Base-by-base conservation (phyloP, 2,888 invertebrate genomes). In the Calephelis perditalis region DNA sequence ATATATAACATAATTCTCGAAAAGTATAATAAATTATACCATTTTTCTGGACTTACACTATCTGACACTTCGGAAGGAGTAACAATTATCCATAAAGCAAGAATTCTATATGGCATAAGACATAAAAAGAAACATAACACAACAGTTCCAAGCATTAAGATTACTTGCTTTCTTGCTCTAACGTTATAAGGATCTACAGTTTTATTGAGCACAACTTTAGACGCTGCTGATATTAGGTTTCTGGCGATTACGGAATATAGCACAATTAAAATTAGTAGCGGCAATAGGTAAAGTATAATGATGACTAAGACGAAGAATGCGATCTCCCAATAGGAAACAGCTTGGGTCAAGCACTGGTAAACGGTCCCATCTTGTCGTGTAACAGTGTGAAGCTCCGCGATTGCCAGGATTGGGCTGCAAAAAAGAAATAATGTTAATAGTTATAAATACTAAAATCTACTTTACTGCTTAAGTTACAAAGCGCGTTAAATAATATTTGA, bases 101-200 rank as follows among this genome's bases (percentile, higher is more conserved):
- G 92, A 6, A 96, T 92, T 66, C 96, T 93, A 76, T 97, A 96
- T 0, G 98, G 98, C 82, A 97, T 93, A 56, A 98, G 87, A 76
- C 97, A 97, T 44, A 97, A 81, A 83, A 98, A 98, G 79, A 97
- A 98, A 72, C 96, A 95, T 59, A 97, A 79, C 5, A 97, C 96
- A 15, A 97, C 97, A 0, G 96, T 95, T 55, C 96, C 95, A 63
- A 97, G 88, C 97, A 97, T 97, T 62, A 96, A 80, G 47, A 97
- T 96, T 26, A 97, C 96, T 89, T 97, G 96, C 71, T 93, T 93
- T 69, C 96, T 92, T 0, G 96, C 96, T 73, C 95, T 91, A 7
- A 92, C 87, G 65, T 94, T 94, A 74, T 94, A 94, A 56, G 93
- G 94, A 65, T 95, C 94, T 61, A 94, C 92, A 66, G 94, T 94